These are phyloP conservation scores for Trichomalopsis sarcophagae DNA, from an alignment of 1,140 invertebrate species.

Conservation along the genomic window DNA sequence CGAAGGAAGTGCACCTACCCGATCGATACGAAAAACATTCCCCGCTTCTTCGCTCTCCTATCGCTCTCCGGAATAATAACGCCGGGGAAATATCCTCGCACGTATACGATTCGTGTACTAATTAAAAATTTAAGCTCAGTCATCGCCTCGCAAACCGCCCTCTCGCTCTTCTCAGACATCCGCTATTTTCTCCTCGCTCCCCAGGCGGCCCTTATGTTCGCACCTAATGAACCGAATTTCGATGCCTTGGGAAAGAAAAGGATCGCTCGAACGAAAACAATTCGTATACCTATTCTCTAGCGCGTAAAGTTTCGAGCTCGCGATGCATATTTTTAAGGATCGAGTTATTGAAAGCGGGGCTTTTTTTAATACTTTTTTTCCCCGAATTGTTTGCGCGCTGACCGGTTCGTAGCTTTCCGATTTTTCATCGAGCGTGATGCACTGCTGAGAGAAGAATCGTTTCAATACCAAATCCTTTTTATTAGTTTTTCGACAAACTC, in stretches of 20 bases:
- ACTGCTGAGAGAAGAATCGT: neutral
- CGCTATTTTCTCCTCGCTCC: too few relatives aligned
- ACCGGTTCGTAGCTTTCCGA: neutral
- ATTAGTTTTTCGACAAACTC: neutral
- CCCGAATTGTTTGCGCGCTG: neutral
- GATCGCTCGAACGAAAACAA: neutral
- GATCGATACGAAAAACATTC: neutral
- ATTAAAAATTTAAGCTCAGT: neutral
- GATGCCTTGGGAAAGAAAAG: neutral
- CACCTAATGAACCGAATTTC: slow-evolving; percentile 23
- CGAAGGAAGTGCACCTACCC: neutral
- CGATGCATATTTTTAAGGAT: neutral
- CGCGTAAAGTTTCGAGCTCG: neutral
- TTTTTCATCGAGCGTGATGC: neutral
- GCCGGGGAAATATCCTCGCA: too few relatives aligned
- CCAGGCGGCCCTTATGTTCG: too few relatives aligned
- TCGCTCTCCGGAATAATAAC: neutral
- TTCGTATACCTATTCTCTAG: neutral
- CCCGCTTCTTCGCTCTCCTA: too few relatives aligned
- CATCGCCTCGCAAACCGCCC: too few relatives aligned
- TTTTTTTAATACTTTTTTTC: neutral
- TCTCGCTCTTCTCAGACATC: too few relatives aligned
- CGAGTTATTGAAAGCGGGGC: neutral
- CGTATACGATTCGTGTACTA: neutral
- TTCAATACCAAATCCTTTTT: neutral